Evolutionary conservation across 1,140 invertebrate genomes (phyloP).

Genomic region (Agraylea sexmaculata): DNA sequence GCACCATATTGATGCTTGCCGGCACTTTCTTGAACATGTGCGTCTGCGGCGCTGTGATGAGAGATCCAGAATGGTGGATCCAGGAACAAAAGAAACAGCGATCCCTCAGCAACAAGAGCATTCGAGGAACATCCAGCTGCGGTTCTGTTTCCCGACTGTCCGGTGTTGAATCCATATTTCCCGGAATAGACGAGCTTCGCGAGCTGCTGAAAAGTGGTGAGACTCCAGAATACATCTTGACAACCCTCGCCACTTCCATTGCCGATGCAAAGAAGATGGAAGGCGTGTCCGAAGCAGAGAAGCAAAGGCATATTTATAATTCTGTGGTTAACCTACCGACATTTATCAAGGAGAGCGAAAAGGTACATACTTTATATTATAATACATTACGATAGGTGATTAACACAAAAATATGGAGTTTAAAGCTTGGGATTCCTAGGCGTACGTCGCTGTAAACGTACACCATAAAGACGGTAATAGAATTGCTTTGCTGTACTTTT

Average conservation of each 20-base stretch:
- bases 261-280: slow-evolving; percentile 27
- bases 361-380: too few relatives aligned
- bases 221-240: slow-evolving; percentile 51
- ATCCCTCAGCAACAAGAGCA: slow-evolving; percentile 27
- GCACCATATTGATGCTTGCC: slow-evolving; percentile 69
- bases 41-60: slow-evolving; percentile 78
- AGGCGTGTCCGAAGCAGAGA: slow-evolving; percentile 29
- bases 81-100: slow-evolving; percentile 44
- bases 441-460: too few relatives aligned
- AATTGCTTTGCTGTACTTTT: too few relatives aligned
- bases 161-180: slow-evolving; percentile 41
- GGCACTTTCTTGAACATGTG: slow-evolving; percentile 79
- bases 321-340: slow-evolving; percentile 66
- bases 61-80: slow-evolving; percentile 69
- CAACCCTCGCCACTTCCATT: slow-evolving; percentile 47
- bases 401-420: too few relatives aligned
- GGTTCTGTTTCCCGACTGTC: slow-evolving; percentile 36
- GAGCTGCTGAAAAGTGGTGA: slow-evolving; percentile 51
- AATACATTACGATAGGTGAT: too few relatives aligned
- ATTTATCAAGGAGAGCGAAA: slow-evolving; percentile 55
- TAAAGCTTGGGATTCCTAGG: too few relatives aligned
- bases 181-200: slow-evolving; percentile 53
- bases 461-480: too few relatives aligned
- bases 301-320: slow-evolving; percentile 27
- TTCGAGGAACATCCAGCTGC: slow-evolving; percentile 33